Conservation (phyloP, 2,888 invertebrate genomes). For the Periphyllus acericola region DNA sequence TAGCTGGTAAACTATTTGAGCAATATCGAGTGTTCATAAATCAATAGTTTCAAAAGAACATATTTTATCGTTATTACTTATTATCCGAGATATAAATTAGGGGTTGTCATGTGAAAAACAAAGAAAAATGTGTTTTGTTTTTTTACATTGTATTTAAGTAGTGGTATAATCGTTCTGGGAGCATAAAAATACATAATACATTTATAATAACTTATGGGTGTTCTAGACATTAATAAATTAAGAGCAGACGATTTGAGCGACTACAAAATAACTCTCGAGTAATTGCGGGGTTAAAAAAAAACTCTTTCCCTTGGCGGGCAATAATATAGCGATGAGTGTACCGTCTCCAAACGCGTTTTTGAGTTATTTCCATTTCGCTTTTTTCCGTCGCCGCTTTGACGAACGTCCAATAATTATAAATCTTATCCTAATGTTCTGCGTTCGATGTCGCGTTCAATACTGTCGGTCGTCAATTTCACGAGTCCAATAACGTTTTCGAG, state of each 20-base stretch:
- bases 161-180: neutral
- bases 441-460: neutral
- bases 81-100: neutral
- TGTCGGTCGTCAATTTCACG: neutral
- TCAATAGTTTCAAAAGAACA: slow-evolving; percentile 17
- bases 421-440: neutral
- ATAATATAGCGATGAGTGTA: neutral
- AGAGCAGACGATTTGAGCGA: neutral
- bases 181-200: slow-evolving; percentile 15
- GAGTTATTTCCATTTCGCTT: neutral
- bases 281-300: neutral
- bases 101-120: neutral
- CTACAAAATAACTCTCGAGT: neutral
- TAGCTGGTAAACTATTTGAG: neutral
- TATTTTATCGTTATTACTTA: neutral
- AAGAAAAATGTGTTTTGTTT: slow-evolving; percentile 18
- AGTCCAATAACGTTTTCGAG: neutral
- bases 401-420: neutral
- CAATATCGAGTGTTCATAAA: slow-evolving; percentile 28
- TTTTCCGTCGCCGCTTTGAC: neutral
- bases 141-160: neutral
- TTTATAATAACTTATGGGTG: slow-evolving; percentile 14
- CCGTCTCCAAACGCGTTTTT: too few relatives aligned
- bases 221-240: neutral
- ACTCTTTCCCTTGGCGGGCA: neutral